These are phyloP conservation scores for Odontocerum albicorne DNA, from an alignment of 2,888 invertebrate genomes.

Conservation along the genomic window DNA sequence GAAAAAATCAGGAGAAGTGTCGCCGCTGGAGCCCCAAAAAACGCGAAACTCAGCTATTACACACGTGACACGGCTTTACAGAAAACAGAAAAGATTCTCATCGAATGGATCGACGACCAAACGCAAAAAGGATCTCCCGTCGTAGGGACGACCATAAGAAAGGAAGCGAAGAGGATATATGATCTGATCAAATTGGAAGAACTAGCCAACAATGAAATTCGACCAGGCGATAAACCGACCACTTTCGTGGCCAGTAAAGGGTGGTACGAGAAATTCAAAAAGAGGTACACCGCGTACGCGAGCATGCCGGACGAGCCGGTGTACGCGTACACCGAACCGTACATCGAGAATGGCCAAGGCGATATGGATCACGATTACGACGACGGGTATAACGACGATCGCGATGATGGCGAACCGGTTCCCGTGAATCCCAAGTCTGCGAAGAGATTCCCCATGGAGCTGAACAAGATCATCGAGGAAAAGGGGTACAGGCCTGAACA, in stretches of 20 bases:
- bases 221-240: constrained; percentile 4
- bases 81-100: constrained; percentile 36
- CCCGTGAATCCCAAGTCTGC: constrained; percentile 14
- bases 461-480: constrained; percentile 37
- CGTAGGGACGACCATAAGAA: constrained; percentile 30
- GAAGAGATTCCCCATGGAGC: constrained; percentile 21
- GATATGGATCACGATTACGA: background rate
- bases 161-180: constrained; percentile 33
- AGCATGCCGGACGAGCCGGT: constrained; percentile 10
- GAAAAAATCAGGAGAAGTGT: constrained; percentile 29
- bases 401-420: background rate
- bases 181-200: constrained; percentile 32
- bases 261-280: constrained; percentile 34
- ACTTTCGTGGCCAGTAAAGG: constrained; percentile 34
- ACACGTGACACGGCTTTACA: constrained; percentile 33
- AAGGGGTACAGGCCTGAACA: constrained; percentile 38
- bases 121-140: constrained; percentile 32
- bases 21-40: constrained; percentile 28
- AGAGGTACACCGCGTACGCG: constrained; percentile 24
- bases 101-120: constrained; percentile 36
- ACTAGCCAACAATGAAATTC: constrained; percentile 9
- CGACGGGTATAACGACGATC: constrained; percentile 1
- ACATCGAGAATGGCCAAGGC: background rate
- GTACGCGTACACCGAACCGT: background rate
- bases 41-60: constrained; percentile 27